Conservation (phyloP, 2,888 invertebrate species). For the Andrena hattorfiana region DNA sequence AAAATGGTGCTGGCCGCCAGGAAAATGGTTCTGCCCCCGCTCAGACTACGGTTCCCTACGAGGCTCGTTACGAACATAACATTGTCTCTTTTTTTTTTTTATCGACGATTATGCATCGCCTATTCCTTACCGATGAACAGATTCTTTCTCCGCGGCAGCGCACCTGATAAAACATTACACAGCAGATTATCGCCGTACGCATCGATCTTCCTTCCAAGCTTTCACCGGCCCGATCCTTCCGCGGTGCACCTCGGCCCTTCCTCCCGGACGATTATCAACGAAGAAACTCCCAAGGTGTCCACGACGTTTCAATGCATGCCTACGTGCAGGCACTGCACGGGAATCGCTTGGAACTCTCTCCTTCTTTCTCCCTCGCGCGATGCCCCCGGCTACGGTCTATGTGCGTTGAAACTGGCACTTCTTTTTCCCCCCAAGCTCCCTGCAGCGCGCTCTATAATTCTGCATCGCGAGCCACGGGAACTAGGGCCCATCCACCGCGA, state of each 20-base stretch:
- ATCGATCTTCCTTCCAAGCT: conserved; percentile 49
- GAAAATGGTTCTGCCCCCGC: too few relatives aligned
- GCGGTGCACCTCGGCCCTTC: conserved; percentile 20
- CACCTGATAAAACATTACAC: conserved; percentile 69
- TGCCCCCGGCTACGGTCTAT: conserved; percentile 56
- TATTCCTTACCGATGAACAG: conserved; percentile 46
- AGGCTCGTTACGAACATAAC: too few relatives aligned
- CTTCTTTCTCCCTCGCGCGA: conserved; percentile 46
- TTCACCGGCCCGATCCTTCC: conserved; percentile 44
- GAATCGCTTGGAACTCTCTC: conserved; percentile 21
- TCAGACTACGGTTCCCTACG: too few relatives aligned
- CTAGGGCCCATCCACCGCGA: conserved; percentile 48
- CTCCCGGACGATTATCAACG: conserved; percentile 10
- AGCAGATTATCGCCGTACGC: conserved; percentile 40
- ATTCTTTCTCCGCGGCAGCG: conserved; percentile 44
- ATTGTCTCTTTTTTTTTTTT: too few relatives aligned
- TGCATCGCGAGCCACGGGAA: conserved; percentile 47
- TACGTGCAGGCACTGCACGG: conserved; percentile 47
- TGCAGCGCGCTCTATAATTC: conserved; percentile 70
- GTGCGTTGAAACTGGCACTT: conserved; percentile 55
- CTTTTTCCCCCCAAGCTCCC: conserved; percentile 59
- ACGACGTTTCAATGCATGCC: conserved; percentile 22
- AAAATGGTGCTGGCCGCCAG: too few relatives aligned
- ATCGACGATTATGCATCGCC: conserved; percentile 11
- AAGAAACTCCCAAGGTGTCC: conserved; percentile 4